These are phyloP conservation scores for Cyprinodon tularosa DNA, from an alignment of 2,113 vertebrate genomes.

Conservation along the genomic window DNA sequence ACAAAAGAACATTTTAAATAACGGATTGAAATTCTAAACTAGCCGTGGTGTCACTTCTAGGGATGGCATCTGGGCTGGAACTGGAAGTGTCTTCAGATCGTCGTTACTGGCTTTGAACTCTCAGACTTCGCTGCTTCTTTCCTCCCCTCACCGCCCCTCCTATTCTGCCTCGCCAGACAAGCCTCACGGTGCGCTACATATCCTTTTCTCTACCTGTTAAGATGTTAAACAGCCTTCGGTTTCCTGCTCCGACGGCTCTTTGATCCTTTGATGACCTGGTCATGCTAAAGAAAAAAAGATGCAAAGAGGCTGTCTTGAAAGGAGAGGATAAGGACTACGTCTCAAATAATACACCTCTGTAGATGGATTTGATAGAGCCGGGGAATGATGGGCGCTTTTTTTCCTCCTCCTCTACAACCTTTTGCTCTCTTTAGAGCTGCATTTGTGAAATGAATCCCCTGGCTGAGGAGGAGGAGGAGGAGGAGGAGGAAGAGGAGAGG, in stretches of 20 bases:
- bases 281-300: conserved; percentile 43
- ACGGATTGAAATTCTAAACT: no score
- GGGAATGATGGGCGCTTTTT: conserved; percentile 33
- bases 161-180: conserved; percentile 25
- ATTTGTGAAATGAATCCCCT: conserved; percentile 55
- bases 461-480: conserved; percentile 27
- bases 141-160: conserved; percentile 12
- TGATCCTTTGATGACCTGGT: conserved; percentile 66
- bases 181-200: conserved; percentile 5
- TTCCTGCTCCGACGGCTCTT: conserved; percentile 48
- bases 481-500: conserved; percentile 27
- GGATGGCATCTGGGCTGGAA: background rate
- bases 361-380: conserved; percentile 67
- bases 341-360: conserved; percentile 62
- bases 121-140: background rate
- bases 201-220: conserved; percentile 60
- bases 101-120: conserved; percentile 1
- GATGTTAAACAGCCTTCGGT: conserved; percentile 63
- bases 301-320: conserved; percentile 61
- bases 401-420: conserved; percentile 13
- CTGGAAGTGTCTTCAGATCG: background rate
- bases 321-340: conserved; percentile 62
- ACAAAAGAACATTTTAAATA: no score
- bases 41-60: no score
- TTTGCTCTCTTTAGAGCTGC: conserved; percentile 53